These are phyloP conservation scores for Magallana nippona DNA, from an alignment of 2,888 invertebrate species.

Conservation along the genomic window DNA sequence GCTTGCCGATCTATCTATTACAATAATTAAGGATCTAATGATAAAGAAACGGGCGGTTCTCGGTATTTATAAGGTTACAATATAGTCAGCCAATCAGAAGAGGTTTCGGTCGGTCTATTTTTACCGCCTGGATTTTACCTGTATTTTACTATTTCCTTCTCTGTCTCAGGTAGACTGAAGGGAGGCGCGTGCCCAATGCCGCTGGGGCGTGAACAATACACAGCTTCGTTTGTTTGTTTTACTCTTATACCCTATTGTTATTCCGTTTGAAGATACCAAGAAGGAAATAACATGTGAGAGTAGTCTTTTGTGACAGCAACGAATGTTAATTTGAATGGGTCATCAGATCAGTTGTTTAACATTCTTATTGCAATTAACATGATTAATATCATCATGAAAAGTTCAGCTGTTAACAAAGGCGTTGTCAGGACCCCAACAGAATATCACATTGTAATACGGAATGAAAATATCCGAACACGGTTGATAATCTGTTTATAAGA, in stretches of 20 bases:
- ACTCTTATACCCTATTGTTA: not conserved
- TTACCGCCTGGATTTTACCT: slow-evolving; percentile 23
- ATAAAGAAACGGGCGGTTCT: slow-evolving; percentile 2
- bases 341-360: not conserved
- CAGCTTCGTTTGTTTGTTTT: slow-evolving; percentile 20
- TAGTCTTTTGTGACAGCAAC: not conserved
- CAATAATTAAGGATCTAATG: not conserved
- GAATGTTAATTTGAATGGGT: not conserved
- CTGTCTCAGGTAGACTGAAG: not conserved
- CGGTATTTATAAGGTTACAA: slow-evolving; percentile 27
- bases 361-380: slow-evolving; percentile 11
- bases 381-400: not conserved
- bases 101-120: not conserved
- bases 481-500: too few species aligned
- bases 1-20: not conserved
- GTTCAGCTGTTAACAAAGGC: not conserved
- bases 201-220: not conserved
- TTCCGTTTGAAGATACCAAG: slow-evolving; percentile 16
- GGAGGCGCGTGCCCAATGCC: slow-evolving; percentile 5
- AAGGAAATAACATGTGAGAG: slow-evolving; percentile 16
- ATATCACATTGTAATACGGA: too few species aligned
- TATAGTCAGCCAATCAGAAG: slow-evolving; percentile 35
- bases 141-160: slow-evolving; percentile 27
- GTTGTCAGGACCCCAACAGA: too few species aligned
- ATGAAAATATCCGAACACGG: too few species aligned